A percentile compares a stretch with the other conserved stretches of the same genome.
Evolutionary conservation across 2,113 vertebrate genomes (phyloP).

Genomic region (Phaethon lepturus): DNA sequence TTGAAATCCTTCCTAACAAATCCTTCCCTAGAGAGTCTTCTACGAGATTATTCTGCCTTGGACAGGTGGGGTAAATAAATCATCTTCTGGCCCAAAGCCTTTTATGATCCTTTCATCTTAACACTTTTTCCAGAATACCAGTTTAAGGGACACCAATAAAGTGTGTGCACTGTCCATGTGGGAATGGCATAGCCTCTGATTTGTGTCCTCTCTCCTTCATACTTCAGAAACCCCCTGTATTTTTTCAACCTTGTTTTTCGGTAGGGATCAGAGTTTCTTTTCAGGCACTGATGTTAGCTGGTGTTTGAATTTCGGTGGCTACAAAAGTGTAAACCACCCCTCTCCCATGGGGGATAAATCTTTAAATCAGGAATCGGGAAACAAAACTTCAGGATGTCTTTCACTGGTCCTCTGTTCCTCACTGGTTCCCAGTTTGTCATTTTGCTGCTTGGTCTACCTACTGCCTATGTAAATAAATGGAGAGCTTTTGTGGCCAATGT

Average conservation of each 20-base stretch:
- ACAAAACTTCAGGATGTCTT: not conserved
- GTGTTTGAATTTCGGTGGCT: not conserved
- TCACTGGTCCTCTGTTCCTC: not conserved
- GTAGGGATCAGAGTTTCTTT: not conserved
- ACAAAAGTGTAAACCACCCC: not conserved
- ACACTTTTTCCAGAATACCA: not conserved
- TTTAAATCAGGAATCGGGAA: not conserved
- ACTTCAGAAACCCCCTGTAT: not conserved
- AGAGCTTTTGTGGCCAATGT: not conserved
- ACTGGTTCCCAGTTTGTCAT: not conserved
- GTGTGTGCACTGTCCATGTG: not conserved
- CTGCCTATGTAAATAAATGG: not conserved
- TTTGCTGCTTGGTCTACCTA: not conserved
- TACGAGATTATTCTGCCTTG: not conserved
- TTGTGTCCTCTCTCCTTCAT: not conserved
- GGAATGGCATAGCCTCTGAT: not conserved
- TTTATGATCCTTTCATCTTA: not conserved
- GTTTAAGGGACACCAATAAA: not conserved
- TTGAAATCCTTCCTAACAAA: not conserved
- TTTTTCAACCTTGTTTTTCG: not conserved
- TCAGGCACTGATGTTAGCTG: not conserved
- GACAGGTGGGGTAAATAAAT: not conserved
- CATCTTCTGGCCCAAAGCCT: not conserved
- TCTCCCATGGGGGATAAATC: not conserved
- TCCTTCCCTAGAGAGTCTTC: not conserved